Base-by-base conservation (phyloP, 2,888 invertebrate species). In the Pherbina coryleti region DNA sequence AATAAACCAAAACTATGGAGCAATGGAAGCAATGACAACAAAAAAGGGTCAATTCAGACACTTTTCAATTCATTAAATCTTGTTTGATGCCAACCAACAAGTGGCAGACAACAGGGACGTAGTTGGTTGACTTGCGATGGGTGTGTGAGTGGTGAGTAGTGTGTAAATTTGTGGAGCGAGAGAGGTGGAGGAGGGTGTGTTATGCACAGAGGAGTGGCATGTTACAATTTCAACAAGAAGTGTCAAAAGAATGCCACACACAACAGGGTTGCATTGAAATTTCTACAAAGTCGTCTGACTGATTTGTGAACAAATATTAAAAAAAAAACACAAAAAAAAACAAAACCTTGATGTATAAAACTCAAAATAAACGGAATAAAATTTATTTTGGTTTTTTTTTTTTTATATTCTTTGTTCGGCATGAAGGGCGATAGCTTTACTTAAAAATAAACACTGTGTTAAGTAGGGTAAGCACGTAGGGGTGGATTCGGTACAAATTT, bases 41-140 rank as follows among this genome's bases (percentile, higher is more conserved):
- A 62, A 64, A 64, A 64, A 64, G 64, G 64, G 64, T 64, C 64
- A 64, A 64, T 34, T 64, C 34, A 64, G 64, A 34, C 31, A 34
- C 55, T 55, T 55, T 28, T 22, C 34, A 64, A n/a, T 17, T 64
- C 31, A 28, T 60, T 25, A 60, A 62, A 25, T 28, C 25, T 62
- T 31, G 5, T 28, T 22, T 14, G 44, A 44, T 44, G 44, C 44
- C 44, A 4, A 3, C 0, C 57, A 62, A 62, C 60, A 62, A 62
- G 60, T 62, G 60, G 60, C n/a, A 44, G 44, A 44, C 44, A 44
- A 44, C 44, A 44, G 44, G 44, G 14, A 44, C 44, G 44, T 44
- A 44, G 44, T 44, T 44, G 44, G 44, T 14, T 44, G 37, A 37
- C 5, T 37, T 37, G 37, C 7, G 8, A 4, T 37, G 37, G 37